phyloP scores from a whole-genome alignment of 2,797 vertebrate species.

The Neosilurus hyrtlii region DNA sequence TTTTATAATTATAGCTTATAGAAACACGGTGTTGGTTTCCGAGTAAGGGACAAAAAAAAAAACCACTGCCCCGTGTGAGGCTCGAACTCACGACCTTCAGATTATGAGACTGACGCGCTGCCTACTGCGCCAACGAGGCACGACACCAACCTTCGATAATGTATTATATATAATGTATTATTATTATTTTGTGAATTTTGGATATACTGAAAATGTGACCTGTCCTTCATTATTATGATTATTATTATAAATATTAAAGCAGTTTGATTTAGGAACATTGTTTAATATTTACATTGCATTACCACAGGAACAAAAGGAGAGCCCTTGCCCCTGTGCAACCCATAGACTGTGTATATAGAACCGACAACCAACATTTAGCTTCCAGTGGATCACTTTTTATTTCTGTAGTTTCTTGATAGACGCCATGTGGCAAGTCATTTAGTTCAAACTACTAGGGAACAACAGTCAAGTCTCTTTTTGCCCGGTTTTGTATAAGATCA shows the following conservation, averaged over 20 bases:
- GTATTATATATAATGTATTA: too few species aligned
- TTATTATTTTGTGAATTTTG: not conserved
- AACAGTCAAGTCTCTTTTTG: not conserved
- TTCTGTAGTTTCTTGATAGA: too few species aligned
- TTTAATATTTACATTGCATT: not conserved
- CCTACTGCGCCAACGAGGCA: conserved; percentile 56
- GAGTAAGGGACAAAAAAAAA: not conserved
- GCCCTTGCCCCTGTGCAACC: not conserved
- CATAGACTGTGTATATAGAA: too few species aligned
- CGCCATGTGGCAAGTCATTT: too few species aligned
- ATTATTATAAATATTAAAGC: not conserved
- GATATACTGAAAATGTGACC: not conserved
- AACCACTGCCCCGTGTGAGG: conserved; percentile 51
- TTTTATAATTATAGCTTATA: not conserved
- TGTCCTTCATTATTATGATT: not conserved
- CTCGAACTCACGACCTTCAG: conserved; percentile 59
- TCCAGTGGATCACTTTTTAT: too few species aligned
- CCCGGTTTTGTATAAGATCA: too few species aligned
- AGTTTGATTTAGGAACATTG: not conserved
- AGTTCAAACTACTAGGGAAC: not conserved
- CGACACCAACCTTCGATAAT: accelerated
- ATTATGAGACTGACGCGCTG: conserved; percentile 54
- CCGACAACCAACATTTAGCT: not conserved
- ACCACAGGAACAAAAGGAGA: not conserved
- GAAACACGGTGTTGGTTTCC: not conserved